Conservation (phyloP, 2,888 invertebrate genomes). For the Temnothorax unifasciatus region DNA sequence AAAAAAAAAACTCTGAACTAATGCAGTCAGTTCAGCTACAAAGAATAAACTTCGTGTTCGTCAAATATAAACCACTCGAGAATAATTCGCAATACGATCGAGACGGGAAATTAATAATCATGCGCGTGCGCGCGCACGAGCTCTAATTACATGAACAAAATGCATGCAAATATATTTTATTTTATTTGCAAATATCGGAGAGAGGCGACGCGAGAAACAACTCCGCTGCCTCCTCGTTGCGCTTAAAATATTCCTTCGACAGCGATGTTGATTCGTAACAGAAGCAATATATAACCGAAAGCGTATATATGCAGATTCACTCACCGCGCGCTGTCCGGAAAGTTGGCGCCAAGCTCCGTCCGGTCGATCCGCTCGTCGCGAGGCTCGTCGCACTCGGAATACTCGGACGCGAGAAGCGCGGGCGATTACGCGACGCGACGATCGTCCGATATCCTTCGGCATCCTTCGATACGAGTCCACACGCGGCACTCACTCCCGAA, state of each 20-base stretch:
- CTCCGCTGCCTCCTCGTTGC: too few relatives aligned
- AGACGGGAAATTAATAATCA: background rate
- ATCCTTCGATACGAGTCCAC: background rate
- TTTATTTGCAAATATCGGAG: background rate
- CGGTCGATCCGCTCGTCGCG: background rate
- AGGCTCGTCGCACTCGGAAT: too few relatives aligned
- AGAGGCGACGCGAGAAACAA: background rate
- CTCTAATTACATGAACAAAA: too few relatives aligned
- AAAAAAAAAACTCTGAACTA: too few relatives aligned
- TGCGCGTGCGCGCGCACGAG: background rate
- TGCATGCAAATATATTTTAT: background rate
- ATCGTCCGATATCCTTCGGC: background rate
- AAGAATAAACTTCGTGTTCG: background rate
- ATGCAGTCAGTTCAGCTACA: too few relatives aligned
- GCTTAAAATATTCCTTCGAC: background rate
- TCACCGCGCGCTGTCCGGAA: background rate
- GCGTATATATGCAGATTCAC: too few relatives aligned
- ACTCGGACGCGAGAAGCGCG: background rate
- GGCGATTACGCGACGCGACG: background rate
- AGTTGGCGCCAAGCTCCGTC: background rate
- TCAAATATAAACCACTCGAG: background rate
- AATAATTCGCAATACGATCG: background rate
- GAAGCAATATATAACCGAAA: background rate
- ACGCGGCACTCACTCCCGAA: background rate
- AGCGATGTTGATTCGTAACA: background rate